These are phyloP conservation scores for Chrosomus eos DNA, from an alignment of 2,797 vertebrate species.

Conservation along the genomic window DNA sequence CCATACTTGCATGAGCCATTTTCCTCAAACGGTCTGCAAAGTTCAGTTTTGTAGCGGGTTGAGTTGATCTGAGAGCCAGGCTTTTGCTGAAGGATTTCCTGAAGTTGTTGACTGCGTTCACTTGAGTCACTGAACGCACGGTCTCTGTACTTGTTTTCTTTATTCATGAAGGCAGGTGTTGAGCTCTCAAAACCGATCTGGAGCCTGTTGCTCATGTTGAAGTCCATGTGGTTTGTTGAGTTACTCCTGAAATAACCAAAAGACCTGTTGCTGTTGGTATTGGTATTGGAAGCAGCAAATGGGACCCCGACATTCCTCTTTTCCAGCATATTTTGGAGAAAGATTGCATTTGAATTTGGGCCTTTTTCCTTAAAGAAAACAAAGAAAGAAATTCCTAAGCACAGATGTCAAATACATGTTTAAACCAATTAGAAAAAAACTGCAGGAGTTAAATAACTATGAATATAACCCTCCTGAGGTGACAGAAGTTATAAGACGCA, in stretches of 20 bases:
- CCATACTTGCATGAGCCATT: constrained; percentile 93
- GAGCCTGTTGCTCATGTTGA: constrained; percentile 83
- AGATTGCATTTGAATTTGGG: constrained; percentile 86
- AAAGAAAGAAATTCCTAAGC: constrained; percentile 34
- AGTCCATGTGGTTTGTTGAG: constrained; percentile 90
- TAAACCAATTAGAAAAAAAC: neutral
- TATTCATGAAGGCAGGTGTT: constrained; percentile 87
- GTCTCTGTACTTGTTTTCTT: constrained; percentile 95
- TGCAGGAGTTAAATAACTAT: neutral
- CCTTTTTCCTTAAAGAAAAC: constrained; percentile 83
- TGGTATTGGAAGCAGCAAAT: constrained; percentile 80
- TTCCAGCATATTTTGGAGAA: constrained; percentile 93
- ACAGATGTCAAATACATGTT: neutral
- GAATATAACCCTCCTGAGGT: neutral
- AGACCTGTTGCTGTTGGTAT: constrained; percentile 66
- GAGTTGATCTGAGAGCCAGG: constrained; percentile 92
- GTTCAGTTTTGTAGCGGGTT: constrained; percentile 94
- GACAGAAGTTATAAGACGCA: neutral
- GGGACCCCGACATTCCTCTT: constrained; percentile 94
- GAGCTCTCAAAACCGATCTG: constrained; percentile 83
- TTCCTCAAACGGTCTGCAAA: constrained; percentile 93
- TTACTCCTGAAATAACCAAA: constrained; percentile 91
- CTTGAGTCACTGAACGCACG: constrained; percentile 92
- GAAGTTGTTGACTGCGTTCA: constrained; percentile 86
- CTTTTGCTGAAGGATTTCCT: constrained; percentile 80